Evolutionary conservation across 2,888 invertebrate genomes (phyloP), one percentile per base, ranked within the genome.

Genomic region (Tineola bisselliella): DNA sequence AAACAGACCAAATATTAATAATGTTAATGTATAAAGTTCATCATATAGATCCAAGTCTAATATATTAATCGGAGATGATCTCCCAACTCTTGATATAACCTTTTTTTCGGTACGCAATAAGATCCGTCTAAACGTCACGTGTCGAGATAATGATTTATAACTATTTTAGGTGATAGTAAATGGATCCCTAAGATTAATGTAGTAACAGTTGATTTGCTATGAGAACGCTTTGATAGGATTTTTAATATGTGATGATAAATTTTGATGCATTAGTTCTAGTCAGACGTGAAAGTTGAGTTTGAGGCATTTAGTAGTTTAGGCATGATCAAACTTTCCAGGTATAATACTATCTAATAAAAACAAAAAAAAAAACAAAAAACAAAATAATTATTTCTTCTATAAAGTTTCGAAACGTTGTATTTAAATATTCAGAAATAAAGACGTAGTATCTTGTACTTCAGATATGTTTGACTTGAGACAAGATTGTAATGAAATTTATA

Each of bases 91-190:
- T 76, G 58, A 58, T 61, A 30, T n/a, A 71, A 73, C 67, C 67
- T 63, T 68, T 70, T 71, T 75, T 70, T 74, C 71, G 69, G 64
- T 69, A 66, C 65, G 65, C 68, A 70, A 71, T 64, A 60, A 68
- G 69, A 73, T 76, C 77, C 72, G 74, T 82, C 81, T 65, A 62
- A 38, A 70, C 76, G 77, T 81, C 79, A 76, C 70, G 77, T 71
- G 70, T 76, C 62, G 66, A 67, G 70, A 71, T 71, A 70, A 67
- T 56, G 56, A 56, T 56, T 48, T 48, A 48, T 48, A 48, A 18
- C 18, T 15, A 18, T 12, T 3, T 2, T 38, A 2, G 10, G 13
- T 17, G 8, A 48, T 48, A 5, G 12, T 15, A 48, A 17, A 17
- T 48, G 1, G n/a, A 48, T 48, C 48, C n/a, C 48, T 48, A 48